Evolutionary conservation across 2,888 invertebrate genomes (phyloP).

Genomic region (Athetis lepigone): DNA sequence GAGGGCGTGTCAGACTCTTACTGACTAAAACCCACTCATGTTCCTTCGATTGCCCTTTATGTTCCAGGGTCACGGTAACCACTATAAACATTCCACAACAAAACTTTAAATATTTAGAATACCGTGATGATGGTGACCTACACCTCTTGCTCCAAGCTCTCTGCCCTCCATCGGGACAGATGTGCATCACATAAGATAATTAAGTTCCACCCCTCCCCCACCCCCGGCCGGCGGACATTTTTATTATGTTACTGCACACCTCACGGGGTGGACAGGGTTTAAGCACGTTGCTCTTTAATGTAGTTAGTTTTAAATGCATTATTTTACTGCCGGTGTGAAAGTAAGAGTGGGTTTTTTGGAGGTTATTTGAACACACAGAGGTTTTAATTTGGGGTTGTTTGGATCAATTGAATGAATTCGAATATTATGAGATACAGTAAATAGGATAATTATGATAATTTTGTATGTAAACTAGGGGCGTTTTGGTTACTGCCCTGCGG

Average conservation of each 20-base stretch:
- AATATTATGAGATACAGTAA: too few relatives aligned
- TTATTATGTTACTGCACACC: constrained; percentile 52
- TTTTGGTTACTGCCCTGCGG: too few relatives aligned
- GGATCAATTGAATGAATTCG: too few relatives aligned
- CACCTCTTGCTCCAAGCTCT: background rate
- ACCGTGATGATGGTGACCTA: background rate
- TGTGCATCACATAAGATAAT: constrained; percentile 59
- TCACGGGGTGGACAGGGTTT: constrained; percentile 17
- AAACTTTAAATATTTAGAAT: too few relatives aligned
- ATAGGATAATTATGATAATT: too few relatives aligned
- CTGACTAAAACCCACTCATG: too few relatives aligned
- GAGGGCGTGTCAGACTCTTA: too few relatives aligned
- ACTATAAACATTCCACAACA: too few relatives aligned
- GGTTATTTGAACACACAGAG: background rate
- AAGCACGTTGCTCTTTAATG: constrained; percentile 19
- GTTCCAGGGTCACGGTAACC: too few relatives aligned
- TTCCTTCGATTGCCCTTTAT: too few relatives aligned
- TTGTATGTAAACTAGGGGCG: too few relatives aligned
- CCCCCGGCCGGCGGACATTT: constrained; percentile 26
- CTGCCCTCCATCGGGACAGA: background rate
- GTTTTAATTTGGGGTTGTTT: too few relatives aligned
- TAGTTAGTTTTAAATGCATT: constrained; percentile 33
- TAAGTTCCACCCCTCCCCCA: constrained; percentile 39
- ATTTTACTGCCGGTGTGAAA: constrained; percentile 10
- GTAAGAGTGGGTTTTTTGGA: background rate